These are phyloP conservation scores for Capromys pilorides DNA, from an alignment of 2,797 vertebrate genomes.

Conservation along the genomic window DNA sequence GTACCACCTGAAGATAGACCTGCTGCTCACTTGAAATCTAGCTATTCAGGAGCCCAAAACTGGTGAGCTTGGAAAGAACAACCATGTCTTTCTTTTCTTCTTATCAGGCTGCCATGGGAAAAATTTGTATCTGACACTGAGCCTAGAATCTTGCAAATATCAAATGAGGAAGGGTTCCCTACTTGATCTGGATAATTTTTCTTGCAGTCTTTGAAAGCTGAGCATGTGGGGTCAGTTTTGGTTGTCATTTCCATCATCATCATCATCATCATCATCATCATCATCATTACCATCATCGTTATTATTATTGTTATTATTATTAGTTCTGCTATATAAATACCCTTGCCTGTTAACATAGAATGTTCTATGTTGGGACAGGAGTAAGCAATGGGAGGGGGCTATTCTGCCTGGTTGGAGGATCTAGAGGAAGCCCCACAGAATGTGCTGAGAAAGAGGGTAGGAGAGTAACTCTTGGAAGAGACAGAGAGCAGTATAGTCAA, in stretches of 20 bases:
- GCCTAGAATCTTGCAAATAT: not conserved
- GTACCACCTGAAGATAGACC: fast-evolving
- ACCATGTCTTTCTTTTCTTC: not conserved
- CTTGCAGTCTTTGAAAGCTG: not conserved
- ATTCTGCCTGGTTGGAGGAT: not conserved
- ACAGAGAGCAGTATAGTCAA: not conserved
- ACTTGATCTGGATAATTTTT: not conserved
- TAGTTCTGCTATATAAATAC: not conserved
- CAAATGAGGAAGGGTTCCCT: not conserved
- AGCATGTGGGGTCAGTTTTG: not conserved
- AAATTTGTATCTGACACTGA: not conserved
- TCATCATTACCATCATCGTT: not conserved
- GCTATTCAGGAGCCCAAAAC: not conserved
- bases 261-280: not conserved
- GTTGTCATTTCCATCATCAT: not conserved
- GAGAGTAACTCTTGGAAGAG: not conserved
- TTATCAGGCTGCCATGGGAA: not conserved
- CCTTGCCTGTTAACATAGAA: not conserved
- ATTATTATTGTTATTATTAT: not conserved
- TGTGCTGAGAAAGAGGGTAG: not conserved
- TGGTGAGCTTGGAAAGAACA: not conserved
- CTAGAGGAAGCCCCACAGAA: not conserved
- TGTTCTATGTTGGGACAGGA: not conserved
- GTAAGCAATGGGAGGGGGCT: not conserved
- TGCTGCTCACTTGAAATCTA: not conserved